Percentiles rank a stretch among this genome's conserved stretches.
Evolutionary conservation across 2,888 invertebrate species (phyloP).

Genomic region (Cheilosia urbana): DNA sequence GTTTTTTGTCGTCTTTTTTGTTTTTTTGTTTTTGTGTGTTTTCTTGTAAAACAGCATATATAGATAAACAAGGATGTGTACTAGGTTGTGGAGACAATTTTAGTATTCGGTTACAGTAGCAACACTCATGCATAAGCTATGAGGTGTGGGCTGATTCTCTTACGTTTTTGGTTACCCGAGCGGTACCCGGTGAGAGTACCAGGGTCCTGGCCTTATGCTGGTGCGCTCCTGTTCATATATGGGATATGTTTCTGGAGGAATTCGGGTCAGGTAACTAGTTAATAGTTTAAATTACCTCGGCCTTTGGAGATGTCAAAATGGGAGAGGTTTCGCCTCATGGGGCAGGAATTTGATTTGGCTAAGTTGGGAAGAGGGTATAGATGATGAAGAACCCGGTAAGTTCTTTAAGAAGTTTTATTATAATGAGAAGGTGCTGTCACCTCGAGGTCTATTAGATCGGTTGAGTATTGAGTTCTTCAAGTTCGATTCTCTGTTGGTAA

Average conservation of each 20-base stretch:
- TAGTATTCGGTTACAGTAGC: slow-evolving; percentile 71
- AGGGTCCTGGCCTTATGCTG: background rate
- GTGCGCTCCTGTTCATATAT: background rate
- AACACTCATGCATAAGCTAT: slow-evolving; percentile 59
- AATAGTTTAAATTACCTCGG: slow-evolving; percentile 67
- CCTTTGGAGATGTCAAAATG: slow-evolving; percentile 31
- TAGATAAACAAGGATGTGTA: slow-evolving; percentile 44
- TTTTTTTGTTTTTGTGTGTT: too few species aligned
- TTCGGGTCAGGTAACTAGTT: slow-evolving; percentile 73
- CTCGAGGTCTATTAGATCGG: too few species aligned
- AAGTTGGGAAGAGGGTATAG: background rate
- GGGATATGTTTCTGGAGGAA: slow-evolving; percentile 22
- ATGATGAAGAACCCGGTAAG: too few species aligned
- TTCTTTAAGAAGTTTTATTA: too few species aligned
- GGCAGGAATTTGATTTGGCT: background rate
- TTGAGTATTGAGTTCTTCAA: too few species aligned
- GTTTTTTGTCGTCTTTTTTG: slow-evolving; percentile 27
- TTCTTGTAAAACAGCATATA: slow-evolving; percentile 2
- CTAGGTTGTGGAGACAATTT: slow-evolving; percentile 53
- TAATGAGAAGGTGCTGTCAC: too few species aligned
- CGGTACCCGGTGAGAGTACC: slow-evolving; percentile 1
- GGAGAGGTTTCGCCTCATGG: background rate
- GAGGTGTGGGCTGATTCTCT: slow-evolving; percentile 2
- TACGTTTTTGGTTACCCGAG: slow-evolving; percentile 31
- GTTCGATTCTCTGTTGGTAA: too few species aligned